phyloP scores from a whole-genome alignment of 2,113 vertebrate genomes.

The Corythornis vintsioides region DNA sequence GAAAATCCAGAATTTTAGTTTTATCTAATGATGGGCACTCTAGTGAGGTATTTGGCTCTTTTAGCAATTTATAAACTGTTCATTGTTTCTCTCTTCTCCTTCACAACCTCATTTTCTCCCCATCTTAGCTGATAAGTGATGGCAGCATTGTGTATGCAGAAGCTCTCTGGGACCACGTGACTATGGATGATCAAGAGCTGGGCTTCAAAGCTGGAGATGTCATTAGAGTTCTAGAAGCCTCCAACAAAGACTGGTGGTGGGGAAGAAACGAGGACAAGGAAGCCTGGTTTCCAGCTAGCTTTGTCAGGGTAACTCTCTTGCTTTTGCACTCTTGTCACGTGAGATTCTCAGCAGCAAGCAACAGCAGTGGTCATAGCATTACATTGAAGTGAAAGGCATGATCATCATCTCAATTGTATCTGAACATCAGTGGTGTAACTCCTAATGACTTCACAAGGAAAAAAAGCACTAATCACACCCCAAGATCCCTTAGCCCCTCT shows the following conservation, averaged over 20 bases:
- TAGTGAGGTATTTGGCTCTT: neutral
- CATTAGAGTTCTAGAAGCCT: conserved; percentile 92
- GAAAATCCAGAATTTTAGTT: neutral
- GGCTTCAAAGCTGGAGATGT: conserved; percentile 97
- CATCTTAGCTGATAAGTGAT: conserved; percentile 78
- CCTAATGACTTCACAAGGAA: neutral
- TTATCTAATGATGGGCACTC: neutral
- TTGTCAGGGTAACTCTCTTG: conserved; percentile 83
- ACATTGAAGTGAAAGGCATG: neutral
- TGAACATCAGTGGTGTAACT: neutral
- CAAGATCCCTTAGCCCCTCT: neutral
- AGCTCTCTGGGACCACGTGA: conserved; percentile 98
- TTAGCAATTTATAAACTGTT: neutral
- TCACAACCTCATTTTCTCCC: conserved; percentile 1
- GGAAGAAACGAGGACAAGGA: conserved; percentile 88
- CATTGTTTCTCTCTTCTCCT: neutral
- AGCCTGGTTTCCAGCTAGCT: conserved; percentile 97
- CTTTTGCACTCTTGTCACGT: neutral
- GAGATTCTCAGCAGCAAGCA: neutral
- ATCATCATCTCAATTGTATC: neutral
- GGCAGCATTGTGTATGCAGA: conserved; percentile 89
- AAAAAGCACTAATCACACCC: neutral
- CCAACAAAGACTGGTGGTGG: conserved; percentile 98
- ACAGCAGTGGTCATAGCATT: neutral
- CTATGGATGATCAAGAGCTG: conserved; percentile 97